phyloP scores from a whole-genome alignment of 2,797 vertebrate species.

The Lagorchestes hirsutus region DNA sequence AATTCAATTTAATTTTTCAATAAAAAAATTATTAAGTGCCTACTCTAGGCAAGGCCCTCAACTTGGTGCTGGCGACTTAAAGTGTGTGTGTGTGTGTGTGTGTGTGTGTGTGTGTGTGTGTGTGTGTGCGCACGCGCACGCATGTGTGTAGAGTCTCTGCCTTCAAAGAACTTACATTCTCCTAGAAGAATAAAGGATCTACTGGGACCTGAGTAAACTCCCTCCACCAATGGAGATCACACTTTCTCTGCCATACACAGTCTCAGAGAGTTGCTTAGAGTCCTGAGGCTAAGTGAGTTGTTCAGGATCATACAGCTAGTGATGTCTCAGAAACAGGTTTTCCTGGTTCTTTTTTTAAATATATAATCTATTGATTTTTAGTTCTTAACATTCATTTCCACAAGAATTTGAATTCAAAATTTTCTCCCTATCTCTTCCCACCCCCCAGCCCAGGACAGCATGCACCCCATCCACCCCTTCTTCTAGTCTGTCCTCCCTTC shows the following conservation, averaged over 20 bases:
- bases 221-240: background rate
- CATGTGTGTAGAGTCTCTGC: background rate
- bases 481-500: too few relatives aligned
- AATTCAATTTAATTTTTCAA: background rate
- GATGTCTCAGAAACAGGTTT: background rate
- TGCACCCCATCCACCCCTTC: too few relatives aligned
- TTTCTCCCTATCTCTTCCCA: too few relatives aligned
- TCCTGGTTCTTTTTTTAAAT: background rate
- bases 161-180: background rate
- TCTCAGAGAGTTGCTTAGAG: background rate
- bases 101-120: too few relatives aligned
- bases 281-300: background rate
- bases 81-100: too few relatives aligned
- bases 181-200: background rate
- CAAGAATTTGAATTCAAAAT: too few relatives aligned
- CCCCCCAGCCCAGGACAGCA: too few relatives aligned
- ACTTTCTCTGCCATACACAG: background rate
- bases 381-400: too few relatives aligned
- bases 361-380: too few relatives aligned
- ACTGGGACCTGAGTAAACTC: background rate
- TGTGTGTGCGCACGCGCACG: too few relatives aligned
- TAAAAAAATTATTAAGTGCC: background rate
- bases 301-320: background rate
- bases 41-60: background rate
- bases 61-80: background rate